Percentiles rank a stretch among this genome's conserved stretches.
Evolutionary conservation across 1,140 invertebrate species (phyloP).

Genomic region (Cotesia glomerata): DNA sequence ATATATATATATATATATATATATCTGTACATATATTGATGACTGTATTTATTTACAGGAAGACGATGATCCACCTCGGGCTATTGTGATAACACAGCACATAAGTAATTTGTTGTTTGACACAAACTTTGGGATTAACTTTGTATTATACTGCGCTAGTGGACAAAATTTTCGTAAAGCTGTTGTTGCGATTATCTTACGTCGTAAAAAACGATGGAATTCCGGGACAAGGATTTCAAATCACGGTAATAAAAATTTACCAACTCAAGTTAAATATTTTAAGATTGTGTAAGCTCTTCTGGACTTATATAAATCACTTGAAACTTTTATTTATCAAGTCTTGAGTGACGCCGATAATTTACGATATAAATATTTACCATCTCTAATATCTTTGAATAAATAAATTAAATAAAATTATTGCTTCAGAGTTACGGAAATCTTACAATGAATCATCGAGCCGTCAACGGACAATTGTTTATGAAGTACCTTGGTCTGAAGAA

Average conservation of each 20-base stretch:
- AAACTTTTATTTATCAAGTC: constrained; percentile 3
- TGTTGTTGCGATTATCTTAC: constrained; percentile 54
- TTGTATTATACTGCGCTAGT: constrained; percentile 82
- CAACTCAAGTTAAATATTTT: neutral
- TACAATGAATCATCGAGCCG: constrained; percentile 47
- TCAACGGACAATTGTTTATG: constrained; percentile 55
- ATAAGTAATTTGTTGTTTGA: constrained; percentile 72
- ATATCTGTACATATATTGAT: constrained; percentile 1
- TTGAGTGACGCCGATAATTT: neutral
- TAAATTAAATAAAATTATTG: constrained; percentile 41
- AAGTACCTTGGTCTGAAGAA: constrained; percentile 60
- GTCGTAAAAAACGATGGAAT: constrained; percentile 46
- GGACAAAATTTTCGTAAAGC: constrained; percentile 81
- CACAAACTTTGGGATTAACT: constrained; percentile 86
- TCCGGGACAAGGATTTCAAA: constrained; percentile 23
- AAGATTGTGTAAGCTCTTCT: neutral
- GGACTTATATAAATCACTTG: constrained; percentile 14
- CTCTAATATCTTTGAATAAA: neutral
- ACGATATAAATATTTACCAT: neutral
- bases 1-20: neutral
- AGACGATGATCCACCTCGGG: constrained; percentile 30
- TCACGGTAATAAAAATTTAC: constrained; percentile 17
- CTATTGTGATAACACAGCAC: constrained; percentile 65
- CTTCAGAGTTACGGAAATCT: constrained; percentile 59
- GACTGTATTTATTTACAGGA: constrained; percentile 31